Percentiles rank a stretch among this genome's conserved stretches.
These are phyloP conservation scores for Portevinia maculata DNA, from an alignment of 2,888 invertebrate genomes.

Conservation along the genomic window DNA sequence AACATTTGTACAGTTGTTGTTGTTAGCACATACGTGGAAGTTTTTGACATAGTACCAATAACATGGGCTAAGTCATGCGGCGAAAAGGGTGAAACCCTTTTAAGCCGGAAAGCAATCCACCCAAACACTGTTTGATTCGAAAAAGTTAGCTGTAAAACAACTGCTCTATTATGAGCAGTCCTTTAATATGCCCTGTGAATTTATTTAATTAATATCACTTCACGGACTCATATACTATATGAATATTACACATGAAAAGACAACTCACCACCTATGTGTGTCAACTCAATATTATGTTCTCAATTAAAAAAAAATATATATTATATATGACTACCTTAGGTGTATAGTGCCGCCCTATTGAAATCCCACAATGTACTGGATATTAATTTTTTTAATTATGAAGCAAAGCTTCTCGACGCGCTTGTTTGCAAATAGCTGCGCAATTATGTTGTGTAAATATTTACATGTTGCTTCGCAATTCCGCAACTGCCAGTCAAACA, in stretches of 20 bases:
- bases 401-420: constrained; percentile 38
- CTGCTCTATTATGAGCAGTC: background rate
- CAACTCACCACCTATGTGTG: background rate
- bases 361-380: constrained; percentile 53
- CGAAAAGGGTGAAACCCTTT: too few species aligned
- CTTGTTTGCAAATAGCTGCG: constrained; percentile 42
- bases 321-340: background rate
- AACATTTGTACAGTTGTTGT: too few species aligned
- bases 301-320: too few species aligned
- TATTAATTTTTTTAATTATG: constrained; percentile 67
- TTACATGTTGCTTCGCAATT: constrained; percentile 25
- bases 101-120: too few species aligned
- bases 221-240: too few species aligned
- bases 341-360: constrained; percentile 26
- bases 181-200: background rate
- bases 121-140: too few species aligned
- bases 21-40: too few species aligned
- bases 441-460: constrained; percentile 64
- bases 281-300: constrained; percentile 16
- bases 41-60: too few species aligned
- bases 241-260: background rate
- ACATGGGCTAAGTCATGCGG: too few species aligned
- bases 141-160: too few species aligned
- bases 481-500: background rate
- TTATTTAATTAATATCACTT: background rate